phyloP scores from a whole-genome alignment of 2,888 invertebrate genomes.

The Alloplasta piceator region DNA sequence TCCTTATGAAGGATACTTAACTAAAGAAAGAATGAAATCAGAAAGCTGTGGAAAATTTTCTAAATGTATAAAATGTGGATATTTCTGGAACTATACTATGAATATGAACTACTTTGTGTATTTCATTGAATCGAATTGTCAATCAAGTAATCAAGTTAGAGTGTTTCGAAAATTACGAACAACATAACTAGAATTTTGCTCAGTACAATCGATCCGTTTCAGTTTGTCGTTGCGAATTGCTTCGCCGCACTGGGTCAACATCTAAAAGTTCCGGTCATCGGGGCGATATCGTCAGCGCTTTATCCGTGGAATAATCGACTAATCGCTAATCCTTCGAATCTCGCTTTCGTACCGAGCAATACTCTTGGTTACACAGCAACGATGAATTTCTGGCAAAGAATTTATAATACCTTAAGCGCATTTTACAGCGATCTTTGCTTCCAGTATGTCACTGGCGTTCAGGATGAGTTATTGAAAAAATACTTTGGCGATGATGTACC shows the following conservation, averaged over 20 bases:
- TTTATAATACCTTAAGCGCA: constrained; percentile 67
- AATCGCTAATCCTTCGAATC: constrained; percentile 72
- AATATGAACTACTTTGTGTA: too few relatives aligned
- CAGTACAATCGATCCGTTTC: constrained; percentile 9
- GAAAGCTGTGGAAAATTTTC: too few relatives aligned
- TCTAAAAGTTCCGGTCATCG: constrained; percentile 73
- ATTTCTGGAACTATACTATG: too few relatives aligned
- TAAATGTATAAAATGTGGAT: too few relatives aligned
- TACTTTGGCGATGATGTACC: constrained; percentile 77
- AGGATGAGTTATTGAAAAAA: constrained; percentile 70
- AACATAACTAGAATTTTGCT: too few relatives aligned
- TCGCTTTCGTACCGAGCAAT: constrained; percentile 70
- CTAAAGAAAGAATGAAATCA: too few relatives aligned
- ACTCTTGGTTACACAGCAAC: constrained; percentile 45
- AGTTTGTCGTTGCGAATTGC: constrained; percentile 73
- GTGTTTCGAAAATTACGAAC: too few relatives aligned
- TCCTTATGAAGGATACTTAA: too few relatives aligned
- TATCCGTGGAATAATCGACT: constrained; percentile 72
- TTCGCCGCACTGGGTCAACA: constrained; percentile 71
- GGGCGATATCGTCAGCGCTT: constrained; percentile 63
- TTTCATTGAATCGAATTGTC: too few relatives aligned
- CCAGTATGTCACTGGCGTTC: constrained; percentile 61
- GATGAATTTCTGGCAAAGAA: constrained; percentile 72
- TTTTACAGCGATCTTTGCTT: constrained; percentile 60
- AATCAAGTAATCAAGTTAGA: too few relatives aligned